Conservation (phyloP, 2,888 invertebrate species). For the Drosophila longiperda region DNA sequence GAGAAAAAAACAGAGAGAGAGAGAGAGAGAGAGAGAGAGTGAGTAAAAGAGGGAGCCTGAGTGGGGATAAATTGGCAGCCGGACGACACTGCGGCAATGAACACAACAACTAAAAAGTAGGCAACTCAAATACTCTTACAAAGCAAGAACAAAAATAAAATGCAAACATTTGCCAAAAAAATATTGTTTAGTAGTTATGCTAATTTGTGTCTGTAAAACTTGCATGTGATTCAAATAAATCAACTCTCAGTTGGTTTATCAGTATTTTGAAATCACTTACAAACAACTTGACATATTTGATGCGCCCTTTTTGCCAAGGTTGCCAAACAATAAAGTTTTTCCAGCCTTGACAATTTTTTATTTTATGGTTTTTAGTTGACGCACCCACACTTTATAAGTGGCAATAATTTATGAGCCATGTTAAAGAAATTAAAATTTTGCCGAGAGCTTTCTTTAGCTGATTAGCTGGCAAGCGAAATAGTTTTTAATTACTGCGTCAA, state of each 20-base stretch:
- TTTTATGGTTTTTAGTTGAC: constrained; percentile 50
- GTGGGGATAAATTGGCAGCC: constrained; percentile 71
- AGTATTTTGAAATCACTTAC: not conserved
- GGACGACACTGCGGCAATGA: constrained; percentile 44
- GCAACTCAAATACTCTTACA: constrained; percentile 23
- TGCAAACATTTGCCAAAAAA: not conserved
- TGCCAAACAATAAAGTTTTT: constrained; percentile 22
- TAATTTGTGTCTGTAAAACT: not conserved
- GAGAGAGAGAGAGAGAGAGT: not conserved
- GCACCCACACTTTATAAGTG: constrained; percentile 45
- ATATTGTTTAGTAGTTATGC: not conserved
- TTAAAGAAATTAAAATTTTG: constrained; percentile 67
- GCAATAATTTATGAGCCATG: constrained; percentile 69
- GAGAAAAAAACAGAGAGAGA: not conserved
- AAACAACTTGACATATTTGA: constrained; percentile 8
- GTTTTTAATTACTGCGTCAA: constrained; percentile 76
- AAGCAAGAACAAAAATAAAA: not conserved
- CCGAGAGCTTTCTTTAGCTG: constrained; percentile 48
- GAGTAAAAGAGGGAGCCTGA: not conserved
- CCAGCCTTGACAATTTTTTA: constrained; percentile 42
- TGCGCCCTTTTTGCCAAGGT: constrained; percentile 3
- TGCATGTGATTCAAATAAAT: constrained; percentile 2
- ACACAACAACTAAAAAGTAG: not conserved
- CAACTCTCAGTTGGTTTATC: not conserved
- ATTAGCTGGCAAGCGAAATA: constrained; percentile 62